Evolutionary conservation across 2,113 vertebrate genomes (phyloP).

Genomic region (Daphoenositta chrysoptera): DNA sequence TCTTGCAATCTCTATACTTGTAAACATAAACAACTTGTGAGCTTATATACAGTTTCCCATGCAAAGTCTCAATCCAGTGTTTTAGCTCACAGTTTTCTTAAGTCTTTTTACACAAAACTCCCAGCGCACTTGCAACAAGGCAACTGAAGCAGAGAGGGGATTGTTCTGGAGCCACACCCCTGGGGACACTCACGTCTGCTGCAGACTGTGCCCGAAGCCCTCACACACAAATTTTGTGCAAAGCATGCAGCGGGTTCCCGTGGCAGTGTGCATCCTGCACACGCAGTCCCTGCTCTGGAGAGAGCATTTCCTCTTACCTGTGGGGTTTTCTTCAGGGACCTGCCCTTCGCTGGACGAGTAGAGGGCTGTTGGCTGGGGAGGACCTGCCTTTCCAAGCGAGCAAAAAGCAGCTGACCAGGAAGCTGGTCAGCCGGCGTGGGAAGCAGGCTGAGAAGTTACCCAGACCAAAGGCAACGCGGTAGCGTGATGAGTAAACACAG

Average conservation of each 20-base stretch:
- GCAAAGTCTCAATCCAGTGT: background rate
- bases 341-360: background rate
- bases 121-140: background rate
- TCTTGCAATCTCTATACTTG: background rate
- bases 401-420: background rate
- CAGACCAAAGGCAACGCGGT: background rate
- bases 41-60: background rate
- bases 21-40: background rate
- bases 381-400: background rate
- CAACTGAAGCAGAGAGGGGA: background rate
- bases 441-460: background rate
- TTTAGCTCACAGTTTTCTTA: background rate
- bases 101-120: background rate
- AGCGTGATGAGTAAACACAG: background rate
- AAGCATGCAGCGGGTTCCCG: background rate
- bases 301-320: background rate
- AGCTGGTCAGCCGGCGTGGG: background rate
- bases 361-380: background rate
- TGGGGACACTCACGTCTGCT: too few relatives aligned
- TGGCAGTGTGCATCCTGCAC: accelerated
- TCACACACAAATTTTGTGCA: background rate
- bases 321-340: background rate
- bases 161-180: too few relatives aligned
- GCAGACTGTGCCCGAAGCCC: background rate
- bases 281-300: accelerated